Evolutionary conservation across 1,140 invertebrate species (phyloP).

Genomic region (Samia ricini): DNA sequence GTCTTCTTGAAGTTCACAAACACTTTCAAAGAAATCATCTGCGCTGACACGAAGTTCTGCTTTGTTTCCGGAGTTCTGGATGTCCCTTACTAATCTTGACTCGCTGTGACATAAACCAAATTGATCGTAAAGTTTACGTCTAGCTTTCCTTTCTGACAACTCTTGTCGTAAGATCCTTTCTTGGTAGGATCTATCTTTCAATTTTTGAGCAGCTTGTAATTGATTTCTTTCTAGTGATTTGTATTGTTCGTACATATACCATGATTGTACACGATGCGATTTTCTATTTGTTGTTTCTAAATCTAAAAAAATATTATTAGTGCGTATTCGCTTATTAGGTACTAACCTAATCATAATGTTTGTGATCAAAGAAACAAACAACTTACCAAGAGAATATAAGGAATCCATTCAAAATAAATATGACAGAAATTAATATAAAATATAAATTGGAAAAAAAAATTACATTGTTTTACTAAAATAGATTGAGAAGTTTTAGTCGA

Average conservation of each 20-base stretch:
- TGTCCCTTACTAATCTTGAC: conserved; percentile 22
- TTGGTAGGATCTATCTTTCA: conserved; percentile 53
- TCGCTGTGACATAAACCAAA: conserved; percentile 38
- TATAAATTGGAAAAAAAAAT: not conserved
- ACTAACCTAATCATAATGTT: not conserved
- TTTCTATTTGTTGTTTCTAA: conserved; percentile 44
- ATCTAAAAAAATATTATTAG: conserved; percentile 35
- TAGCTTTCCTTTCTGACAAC: conserved; percentile 45
- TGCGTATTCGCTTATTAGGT: not conserved
- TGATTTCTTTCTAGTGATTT: conserved; percentile 64
- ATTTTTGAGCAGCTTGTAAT: conserved; percentile 48
- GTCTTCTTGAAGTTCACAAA: conserved; percentile 43
- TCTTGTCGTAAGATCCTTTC: conserved; percentile 55
- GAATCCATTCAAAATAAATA: conserved; percentile 39
- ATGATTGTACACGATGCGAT: conserved; percentile 55
- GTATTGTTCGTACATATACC: conserved; percentile 69
- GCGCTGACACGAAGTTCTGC: conserved; percentile 26
- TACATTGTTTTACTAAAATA: not conserved
- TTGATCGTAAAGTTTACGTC: conserved; percentile 44
- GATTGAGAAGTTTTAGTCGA: not conserved
- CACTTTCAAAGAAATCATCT: conserved; percentile 53
- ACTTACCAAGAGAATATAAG: conserved; percentile 46
- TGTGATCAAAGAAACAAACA: not conserved
- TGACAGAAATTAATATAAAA: not conserved
- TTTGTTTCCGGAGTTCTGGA: conserved; percentile 20